These are phyloP conservation scores for Pocillopora meandrina DNA, from an alignment of 92 coral and sea anemone species.

Conservation along the genomic window DNA sequence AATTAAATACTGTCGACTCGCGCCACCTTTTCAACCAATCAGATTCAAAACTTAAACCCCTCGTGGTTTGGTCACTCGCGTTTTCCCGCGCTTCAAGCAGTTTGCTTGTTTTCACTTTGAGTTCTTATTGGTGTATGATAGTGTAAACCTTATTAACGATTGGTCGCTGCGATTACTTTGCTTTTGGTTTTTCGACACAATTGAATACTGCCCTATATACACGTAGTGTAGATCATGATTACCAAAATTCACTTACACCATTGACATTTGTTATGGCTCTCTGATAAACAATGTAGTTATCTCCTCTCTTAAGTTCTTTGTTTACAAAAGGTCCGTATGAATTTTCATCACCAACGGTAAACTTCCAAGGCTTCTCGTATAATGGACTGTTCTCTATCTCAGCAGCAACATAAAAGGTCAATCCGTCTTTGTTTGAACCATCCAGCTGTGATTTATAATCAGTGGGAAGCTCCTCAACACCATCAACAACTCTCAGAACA, in stretches of 20 bases:
- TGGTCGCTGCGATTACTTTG: no score
- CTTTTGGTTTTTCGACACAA: no score
- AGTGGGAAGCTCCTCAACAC: not conserved
- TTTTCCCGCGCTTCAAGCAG: no score
- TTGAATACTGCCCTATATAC: no score
- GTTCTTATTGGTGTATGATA: no score
- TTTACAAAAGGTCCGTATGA: slow-evolving; percentile 17
- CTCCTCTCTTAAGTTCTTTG: slow-evolving; percentile 8
- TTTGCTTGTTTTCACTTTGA: no score
- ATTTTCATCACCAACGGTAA: slow-evolving; percentile 45
- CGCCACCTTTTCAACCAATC: no score
- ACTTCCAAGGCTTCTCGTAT: not conserved
- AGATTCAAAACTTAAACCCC: no score
- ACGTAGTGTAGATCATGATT: no score
- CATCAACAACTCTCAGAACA: not conserved
- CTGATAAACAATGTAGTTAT: slow-evolving; percentile 23
- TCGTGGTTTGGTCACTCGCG: no score
- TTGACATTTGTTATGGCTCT: slow-evolving; percentile 18
- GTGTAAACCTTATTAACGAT: no score
- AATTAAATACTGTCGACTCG: no score
- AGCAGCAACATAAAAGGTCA: slow-evolving; percentile 3
- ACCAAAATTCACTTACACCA: not conserved
- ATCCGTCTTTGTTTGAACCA: not conserved
- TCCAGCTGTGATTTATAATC: not conserved
- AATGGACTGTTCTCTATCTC: not conserved